These are phyloP conservation scores for Menura novaehollandiae DNA, from an alignment of 2,113 vertebrate genomes.

Conservation along the genomic window DNA sequence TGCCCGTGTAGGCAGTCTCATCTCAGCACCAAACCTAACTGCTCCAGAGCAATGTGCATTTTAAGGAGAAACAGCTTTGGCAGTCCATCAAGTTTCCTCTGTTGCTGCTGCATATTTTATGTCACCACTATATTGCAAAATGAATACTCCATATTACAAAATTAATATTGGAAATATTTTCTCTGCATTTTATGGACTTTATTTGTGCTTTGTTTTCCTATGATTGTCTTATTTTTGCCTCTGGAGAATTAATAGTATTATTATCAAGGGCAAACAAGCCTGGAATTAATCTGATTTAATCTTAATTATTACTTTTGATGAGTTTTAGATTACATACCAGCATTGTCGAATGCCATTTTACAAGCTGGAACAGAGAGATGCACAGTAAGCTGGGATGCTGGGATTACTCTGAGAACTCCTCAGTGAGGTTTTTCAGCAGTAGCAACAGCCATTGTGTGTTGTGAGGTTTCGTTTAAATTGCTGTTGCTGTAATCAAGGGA, in stretches of 20 bases:
- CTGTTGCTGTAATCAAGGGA: neutral
- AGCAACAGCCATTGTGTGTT: neutral
- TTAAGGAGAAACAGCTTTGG: constrained; percentile 35
- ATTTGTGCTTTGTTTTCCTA: constrained; percentile 25
- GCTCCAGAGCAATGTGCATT: neutral
- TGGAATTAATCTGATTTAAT: constrained; percentile 35
- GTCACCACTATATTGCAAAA: neutral
- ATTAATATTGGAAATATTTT: constrained; percentile 13
- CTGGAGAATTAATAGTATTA: neutral
- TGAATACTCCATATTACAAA: neutral
- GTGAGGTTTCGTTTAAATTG: neutral
- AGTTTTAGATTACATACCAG: neutral
- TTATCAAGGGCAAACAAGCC: neutral
- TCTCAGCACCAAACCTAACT: neutral
- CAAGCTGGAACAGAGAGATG: neutral
- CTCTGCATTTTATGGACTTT: neutral
- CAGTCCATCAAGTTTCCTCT: neutral
- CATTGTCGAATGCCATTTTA: neutral
- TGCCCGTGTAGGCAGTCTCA: neutral
- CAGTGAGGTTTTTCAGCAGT: neutral
- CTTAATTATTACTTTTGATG: constrained; percentile 24
- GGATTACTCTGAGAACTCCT: neutral
- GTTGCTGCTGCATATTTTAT: neutral
- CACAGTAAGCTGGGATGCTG: neutral
- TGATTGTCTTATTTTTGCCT: neutral